Evolutionary conservation across 2,888 invertebrate genomes (phyloP), one percentile per base, ranked within the genome.

Genomic region (Nysson spinosus): DNA sequence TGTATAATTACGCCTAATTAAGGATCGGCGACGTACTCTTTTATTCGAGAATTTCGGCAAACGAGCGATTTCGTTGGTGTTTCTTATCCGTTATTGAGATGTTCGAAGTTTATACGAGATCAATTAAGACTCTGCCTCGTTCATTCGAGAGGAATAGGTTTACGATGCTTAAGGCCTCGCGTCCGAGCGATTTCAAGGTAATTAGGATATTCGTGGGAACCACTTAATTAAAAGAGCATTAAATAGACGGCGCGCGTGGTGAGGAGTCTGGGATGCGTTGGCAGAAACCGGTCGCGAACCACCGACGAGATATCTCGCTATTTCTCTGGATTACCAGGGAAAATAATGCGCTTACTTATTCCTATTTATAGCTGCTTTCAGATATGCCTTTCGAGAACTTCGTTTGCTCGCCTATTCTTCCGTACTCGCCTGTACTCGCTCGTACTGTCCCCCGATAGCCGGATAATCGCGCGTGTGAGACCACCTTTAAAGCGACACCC

Each of bases 141-240:
- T 11, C 19, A 28, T 39, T 57, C 42, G 37, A 32, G 19, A 16
- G 44, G 37, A 55, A 46, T 60, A 34, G 47, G 49, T 60, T 43
- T 24, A n/a, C 58, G 55, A 12, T 37, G 32, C 46, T 70, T 44
- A 56, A 47, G 70, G 52, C 54, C 32, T 9, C 50, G 47, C 35
- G 52, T 58, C 50, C 35, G 20, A 46, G 62, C 51, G 49, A 73
- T 63, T 74, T 43, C 62, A 35, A 30, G 74, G 61, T 66, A 74
- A 74, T 73, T 74, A 63, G 74, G 52, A 71, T 65, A 69, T 66
- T 57, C 69, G 74, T 74, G 71, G 60, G 74, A 74, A 72, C 43
- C 51, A 56, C 50, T 73, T 68, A 52, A 65, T 73, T 73, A 73
- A 60, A 60, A 32, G 40, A 39, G 52, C 52, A 52, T 73, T 63